phyloP scores from a whole-genome alignment of 2,797 vertebrate genomes.

The Sardinella longiceps region DNA sequence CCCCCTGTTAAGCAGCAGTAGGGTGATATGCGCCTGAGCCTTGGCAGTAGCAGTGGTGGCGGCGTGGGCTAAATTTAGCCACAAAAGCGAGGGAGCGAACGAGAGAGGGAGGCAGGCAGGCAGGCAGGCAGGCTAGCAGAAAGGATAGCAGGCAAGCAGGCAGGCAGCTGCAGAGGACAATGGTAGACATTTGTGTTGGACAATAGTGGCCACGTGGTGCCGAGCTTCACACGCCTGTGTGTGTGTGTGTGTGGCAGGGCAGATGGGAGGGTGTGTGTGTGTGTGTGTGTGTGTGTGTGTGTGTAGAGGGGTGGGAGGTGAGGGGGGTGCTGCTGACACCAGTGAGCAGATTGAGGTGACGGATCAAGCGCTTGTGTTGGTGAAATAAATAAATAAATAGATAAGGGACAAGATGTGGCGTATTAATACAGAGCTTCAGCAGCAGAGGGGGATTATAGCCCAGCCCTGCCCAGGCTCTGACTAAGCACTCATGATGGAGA shows the following conservation, averaged over 20 bases:
- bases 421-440: background rate
- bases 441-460: background rate
- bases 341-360: slow-evolving; percentile 5
- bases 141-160: slow-evolving; percentile 19
- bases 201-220: slow-evolving; percentile 44
- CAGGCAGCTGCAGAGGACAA: slow-evolving; percentile 70
- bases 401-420: background rate
- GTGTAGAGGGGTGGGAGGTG: too few relatives aligned
- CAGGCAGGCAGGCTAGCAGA: background rate
- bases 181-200: slow-evolving; percentile 54
- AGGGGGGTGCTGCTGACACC: background rate
- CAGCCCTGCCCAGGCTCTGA: background rate
- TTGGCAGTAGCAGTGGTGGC: too few relatives aligned
- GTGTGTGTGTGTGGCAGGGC: background rate
- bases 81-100: slow-evolving; percentile 55
- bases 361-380: background rate
- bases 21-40: background rate
- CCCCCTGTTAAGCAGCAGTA: background rate
- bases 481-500: background rate
- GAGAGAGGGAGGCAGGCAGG: background rate
- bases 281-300: background rate
- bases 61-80: slow-evolving; percentile 64
- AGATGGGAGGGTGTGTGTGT: background rate
- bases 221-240: slow-evolving; percentile 21
- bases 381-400: background rate